Evolutionary conservation across 2,797 vertebrate genomes (phyloP), one percentile per base, ranked within the genome.

Genomic region (Lagodon rhomboides): DNA sequence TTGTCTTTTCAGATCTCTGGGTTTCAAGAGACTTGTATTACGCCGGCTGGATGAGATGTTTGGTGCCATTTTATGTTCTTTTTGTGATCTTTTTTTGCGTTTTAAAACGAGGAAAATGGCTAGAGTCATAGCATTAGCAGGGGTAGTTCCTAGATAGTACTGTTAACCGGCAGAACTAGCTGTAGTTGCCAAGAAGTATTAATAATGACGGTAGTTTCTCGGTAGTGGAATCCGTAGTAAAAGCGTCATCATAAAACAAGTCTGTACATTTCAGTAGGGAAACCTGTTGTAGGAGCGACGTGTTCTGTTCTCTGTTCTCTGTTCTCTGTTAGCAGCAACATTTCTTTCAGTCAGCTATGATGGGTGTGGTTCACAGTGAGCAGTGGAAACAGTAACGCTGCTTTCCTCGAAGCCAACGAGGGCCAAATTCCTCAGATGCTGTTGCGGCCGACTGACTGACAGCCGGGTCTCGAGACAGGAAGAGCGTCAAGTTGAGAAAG

Each of bases 291-390:
- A 30, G 22, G 5, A 20, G 50, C 41, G 5, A 30, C 59, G 16
- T 78, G 71, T 41, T 50, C 12, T 55, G 47, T 30, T 25, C 22
- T 61, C 59, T 46, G 62, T 27, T n/a, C n/a, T n/a, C n/a, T n/a
- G n/a, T n/a, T n/a, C 46, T 65, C 61, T n/a, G 49, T 47, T 11
- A 34, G 58, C 67, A 38, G 71, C 38, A 69, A 58, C 38, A 41
- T 60, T 58, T 67, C 27, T 34, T 34, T 50, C 72, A 51, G 17
- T 6, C 10, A 5, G 30, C 55, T n/a, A 75, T 18, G 11, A 46
- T 74, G 85, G 92, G 86, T 80, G 87, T 70, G 89, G 84, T 63
- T 80, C 41, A 13, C 54, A 71, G 25, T 0, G 12, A 67, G 34
- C 22, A 38, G 68, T 59, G 75, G 62, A 68, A 85, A 80, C 27